A percentile compares a stretch with the other conserved stretches of the same genome.
Conservation (phyloP, 1,140 invertebrate species). For the Saccostrea glomerata region DNA sequence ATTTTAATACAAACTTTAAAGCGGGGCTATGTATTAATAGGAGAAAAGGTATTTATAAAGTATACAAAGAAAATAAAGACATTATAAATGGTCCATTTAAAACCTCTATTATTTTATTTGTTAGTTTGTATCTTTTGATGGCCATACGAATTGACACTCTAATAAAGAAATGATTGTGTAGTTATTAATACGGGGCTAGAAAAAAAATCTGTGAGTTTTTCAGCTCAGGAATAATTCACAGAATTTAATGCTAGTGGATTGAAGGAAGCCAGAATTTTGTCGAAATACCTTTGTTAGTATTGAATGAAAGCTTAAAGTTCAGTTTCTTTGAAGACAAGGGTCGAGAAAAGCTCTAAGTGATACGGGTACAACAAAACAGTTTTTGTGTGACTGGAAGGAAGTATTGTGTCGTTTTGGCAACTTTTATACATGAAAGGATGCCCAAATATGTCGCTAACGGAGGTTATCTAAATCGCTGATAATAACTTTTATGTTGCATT, state of each 20-base stretch:
- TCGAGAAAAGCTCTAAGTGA: constrained; percentile 29
- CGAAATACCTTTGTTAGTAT: constrained; percentile 36
- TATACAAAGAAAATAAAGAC: constrained; percentile 37
- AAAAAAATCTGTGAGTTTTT: constrained; percentile 33
- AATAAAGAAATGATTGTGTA: constrained; percentile 29
- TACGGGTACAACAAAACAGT: constrained; percentile 15
- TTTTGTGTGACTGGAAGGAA: not conserved
- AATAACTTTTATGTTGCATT: constrained; percentile 38
- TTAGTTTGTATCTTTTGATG: constrained; percentile 34
- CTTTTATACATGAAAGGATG: constrained; percentile 32
- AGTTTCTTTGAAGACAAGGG: constrained; percentile 26
- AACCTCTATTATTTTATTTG: constrained; percentile 28
- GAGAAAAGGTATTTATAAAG: constrained; percentile 34
- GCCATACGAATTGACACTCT: constrained; percentile 27
- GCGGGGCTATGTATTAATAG: constrained; percentile 29
- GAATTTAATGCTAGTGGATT: constrained; percentile 2
- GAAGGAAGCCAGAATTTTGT: constrained; percentile 15
- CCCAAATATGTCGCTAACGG: not conserved
- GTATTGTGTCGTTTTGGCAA: constrained; percentile 27
- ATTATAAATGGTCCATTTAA: constrained; percentile 35
- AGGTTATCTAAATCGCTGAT: constrained; percentile 34
- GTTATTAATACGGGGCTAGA: constrained; percentile 20
- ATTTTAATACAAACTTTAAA: constrained; percentile 39
- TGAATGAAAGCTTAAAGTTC: constrained; percentile 27
- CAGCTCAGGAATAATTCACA: not conserved